Conservation (phyloP, 1,140 invertebrate genomes). For the Glossosoma conforme region DNA sequence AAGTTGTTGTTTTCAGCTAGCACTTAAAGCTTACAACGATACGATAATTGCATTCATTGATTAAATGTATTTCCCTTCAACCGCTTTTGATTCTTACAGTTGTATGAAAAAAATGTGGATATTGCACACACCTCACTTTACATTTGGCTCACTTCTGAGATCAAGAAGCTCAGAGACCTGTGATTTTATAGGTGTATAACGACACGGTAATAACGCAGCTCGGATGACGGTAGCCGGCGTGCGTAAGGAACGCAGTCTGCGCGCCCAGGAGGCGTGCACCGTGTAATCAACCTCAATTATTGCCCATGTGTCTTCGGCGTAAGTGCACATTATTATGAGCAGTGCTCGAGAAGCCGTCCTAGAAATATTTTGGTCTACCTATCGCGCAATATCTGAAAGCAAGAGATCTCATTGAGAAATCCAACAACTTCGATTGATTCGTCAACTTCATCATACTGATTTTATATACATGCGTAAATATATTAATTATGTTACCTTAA, state of each 20-base stretch:
- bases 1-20: no score
- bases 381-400: slow-evolving; percentile 5
- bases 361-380: not conserved
- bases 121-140: no score
- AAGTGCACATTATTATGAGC: slow-evolving; percentile 15
- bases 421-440: no score
- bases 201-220: slow-evolving; percentile 12
- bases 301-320: slow-evolving; percentile 16
- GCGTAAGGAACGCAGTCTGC: not conserved
- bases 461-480: no score
- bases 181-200: slow-evolving; percentile 22
- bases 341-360: slow-evolving; percentile 4
- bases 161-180: slow-evolving; percentile 16
- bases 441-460: no score
- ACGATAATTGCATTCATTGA: no score
- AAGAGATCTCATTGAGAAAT: no score
- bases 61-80: no score
- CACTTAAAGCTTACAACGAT: no score
- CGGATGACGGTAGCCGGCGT: not conserved
- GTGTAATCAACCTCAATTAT: slow-evolving; percentile 24
- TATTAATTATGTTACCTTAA: no score
- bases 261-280: slow-evolving; percentile 2
- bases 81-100: no score
- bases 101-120: no score
- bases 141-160: slow-evolving; percentile 15